Conservation (phyloP, 2,888 invertebrate genomes). For the Pseudolycoriella hygida region DNA sequence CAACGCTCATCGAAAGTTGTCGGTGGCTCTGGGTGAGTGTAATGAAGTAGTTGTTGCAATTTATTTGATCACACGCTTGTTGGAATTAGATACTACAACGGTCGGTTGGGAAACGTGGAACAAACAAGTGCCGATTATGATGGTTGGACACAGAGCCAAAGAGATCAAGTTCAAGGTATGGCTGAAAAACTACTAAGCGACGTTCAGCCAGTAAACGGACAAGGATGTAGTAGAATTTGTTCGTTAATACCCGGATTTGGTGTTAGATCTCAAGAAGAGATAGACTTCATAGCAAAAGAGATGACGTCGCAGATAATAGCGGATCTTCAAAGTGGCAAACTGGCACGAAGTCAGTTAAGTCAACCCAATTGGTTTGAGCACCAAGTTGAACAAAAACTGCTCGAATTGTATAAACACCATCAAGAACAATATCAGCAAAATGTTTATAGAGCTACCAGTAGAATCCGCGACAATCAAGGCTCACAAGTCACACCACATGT, state of each 20-base stretch:
- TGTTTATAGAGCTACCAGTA: conserved; percentile 1
- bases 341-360: conserved; percentile 18
- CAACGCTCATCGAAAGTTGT: conserved; percentile 3
- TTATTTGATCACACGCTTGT: neutral
- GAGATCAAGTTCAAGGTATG: conserved; percentile 19
- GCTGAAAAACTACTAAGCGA: conserved; percentile 16
- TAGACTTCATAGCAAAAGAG: conserved; percentile 10
- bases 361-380: conserved; percentile 25
- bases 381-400: conserved; percentile 19
- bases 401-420: conserved; percentile 13
- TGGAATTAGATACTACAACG: neutral
- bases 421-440: conserved; percentile 11
- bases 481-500: neutral
- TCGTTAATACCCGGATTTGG: conserved; percentile 11
- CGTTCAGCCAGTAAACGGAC: neutral
- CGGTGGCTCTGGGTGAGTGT: neutral
- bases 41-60: neutral
- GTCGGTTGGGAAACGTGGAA: neutral
- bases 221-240: conserved; percentile 3
- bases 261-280: conserved; percentile 20
- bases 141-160: conserved; percentile 20
- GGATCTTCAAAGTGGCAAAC: conserved; percentile 21
- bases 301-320: conserved; percentile 20
- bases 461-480: neutral
- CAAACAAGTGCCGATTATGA: conserved; percentile 12